Conservation (phyloP, 2,797 vertebrate species). For the Eulemur mongoz region DNA sequence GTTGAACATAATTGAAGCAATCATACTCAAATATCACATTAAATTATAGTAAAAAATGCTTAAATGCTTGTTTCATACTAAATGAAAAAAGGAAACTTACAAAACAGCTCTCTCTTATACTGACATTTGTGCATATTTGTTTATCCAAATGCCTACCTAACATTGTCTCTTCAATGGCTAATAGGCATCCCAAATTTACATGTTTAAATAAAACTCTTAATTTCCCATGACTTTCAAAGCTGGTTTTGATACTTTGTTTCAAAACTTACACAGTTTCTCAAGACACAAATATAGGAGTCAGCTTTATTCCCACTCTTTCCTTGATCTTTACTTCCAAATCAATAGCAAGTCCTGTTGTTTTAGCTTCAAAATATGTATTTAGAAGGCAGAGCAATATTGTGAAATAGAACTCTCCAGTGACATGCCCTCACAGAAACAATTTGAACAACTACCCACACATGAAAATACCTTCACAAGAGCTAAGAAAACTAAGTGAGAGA, state of each 20-base stretch:
- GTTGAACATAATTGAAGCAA: background rate
- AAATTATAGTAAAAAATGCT: background rate
- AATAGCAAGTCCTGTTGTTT: background rate
- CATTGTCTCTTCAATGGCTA: background rate
- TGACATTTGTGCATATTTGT: background rate
- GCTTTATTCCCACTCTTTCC: background rate
- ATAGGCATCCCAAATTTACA: background rate
- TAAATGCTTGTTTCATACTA: constrained; percentile 23
- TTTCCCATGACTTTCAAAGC: background rate
- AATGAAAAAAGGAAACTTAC: background rate
- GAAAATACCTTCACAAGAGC: too few relatives aligned
- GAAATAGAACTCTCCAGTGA: too few relatives aligned
- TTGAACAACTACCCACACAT: too few relatives aligned
- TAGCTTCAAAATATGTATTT: background rate
- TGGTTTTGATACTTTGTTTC: background rate
- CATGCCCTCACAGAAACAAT: too few relatives aligned
- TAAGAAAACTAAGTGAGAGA: too few relatives aligned
- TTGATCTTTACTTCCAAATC: background rate
- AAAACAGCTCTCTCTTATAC: background rate
- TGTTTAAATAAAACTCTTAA: background rate
- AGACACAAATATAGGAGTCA: background rate
- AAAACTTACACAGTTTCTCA: background rate
- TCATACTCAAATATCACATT: background rate
- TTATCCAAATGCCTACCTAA: background rate
- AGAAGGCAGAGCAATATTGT: background rate